Evolutionary conservation across 1,140 invertebrate genomes (phyloP), one percentile per base, ranked within the genome.

Genomic region (Drosophila hydei): DNA sequence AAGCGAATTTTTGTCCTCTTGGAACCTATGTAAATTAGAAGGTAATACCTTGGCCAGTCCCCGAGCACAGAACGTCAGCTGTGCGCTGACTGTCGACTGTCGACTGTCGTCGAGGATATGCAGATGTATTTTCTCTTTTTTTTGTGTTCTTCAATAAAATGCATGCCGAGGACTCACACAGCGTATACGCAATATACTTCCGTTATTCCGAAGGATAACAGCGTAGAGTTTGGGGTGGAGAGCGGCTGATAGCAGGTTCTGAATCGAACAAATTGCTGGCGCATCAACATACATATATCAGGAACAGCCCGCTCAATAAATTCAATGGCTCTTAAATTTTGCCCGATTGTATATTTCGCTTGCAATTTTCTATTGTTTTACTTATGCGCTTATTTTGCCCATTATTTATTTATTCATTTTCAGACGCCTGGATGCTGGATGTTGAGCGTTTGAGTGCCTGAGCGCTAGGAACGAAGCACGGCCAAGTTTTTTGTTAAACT

Each of bases 361-460:
- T 36, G 40, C 61, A 63, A 74, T 85, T 73, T 59, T 38, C 30
- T 51, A 40, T 54, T 50, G 65, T 58, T 74, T 55, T 54, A 61
- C 48, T 63, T 65, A 14, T 48, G 45, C 51, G 27, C 62, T 59
- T 48, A 48, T 64, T 77, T 72, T 52, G 75, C 63, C 65, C 81
- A 77, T 72, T 55, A 88, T 87, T 80, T 87, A 80, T 83, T 81
- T 75, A 83, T 81, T 78, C 71, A 78, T 70, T 87, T 87, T 43
- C 81, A 87, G 81, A 42, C 68, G 42, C 45, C 42, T 51, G 56
- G 45, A 40, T 61, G 61, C 42, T 51, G 72, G 71, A 56, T 64
- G 59, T 51, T 67, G 54, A 47, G 73, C 61, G 70, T 56, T 45
- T 21, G 45, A 79, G 55, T 55, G 33, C 42, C 42, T 21, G 45